Conservation (phyloP, 2,797 vertebrate species). For the Apodemus agrarius region DNA sequence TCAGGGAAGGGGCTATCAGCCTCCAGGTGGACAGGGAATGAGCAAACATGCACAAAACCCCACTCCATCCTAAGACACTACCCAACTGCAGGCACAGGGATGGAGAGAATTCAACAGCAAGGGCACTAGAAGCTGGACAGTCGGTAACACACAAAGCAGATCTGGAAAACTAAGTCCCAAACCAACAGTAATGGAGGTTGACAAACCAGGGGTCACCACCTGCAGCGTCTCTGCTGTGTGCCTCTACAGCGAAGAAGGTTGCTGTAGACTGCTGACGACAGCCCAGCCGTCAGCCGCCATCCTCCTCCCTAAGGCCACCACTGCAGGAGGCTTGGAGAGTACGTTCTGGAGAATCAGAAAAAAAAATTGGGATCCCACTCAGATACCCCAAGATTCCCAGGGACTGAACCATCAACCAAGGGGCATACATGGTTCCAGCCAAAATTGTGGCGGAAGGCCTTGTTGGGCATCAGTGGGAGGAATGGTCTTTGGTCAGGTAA, state of each 20-base stretch:
- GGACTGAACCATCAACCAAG: too few species aligned
- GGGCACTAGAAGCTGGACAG: background rate
- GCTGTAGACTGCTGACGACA: background rate
- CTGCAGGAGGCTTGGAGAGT: background rate
- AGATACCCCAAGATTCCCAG: too few species aligned
- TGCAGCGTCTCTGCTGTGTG: background rate
- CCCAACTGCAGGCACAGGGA: background rate
- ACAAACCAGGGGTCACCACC: background rate
- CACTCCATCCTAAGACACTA: background rate
- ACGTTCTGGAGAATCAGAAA: background rate
- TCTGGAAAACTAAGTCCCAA: background rate
- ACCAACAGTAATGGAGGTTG: background rate
- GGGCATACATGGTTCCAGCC: too few species aligned
- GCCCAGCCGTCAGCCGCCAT: background rate
- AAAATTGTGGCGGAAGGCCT: too few species aligned
- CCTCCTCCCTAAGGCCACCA: background rate
- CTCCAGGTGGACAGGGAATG: background rate
- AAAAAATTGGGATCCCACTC: too few species aligned
- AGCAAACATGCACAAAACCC: background rate
- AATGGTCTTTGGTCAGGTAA: too few species aligned
- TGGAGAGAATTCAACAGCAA: background rate
- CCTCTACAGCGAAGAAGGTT: background rate
- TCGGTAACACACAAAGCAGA: background rate
- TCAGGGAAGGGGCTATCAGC: background rate
- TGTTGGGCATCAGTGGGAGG: too few species aligned